A percentile compares a stretch with the other conserved stretches of the same genome.
These are phyloP conservation scores for Corythoichthys haematopterus DNA, from an alignment of 2,113 vertebrate genomes.

Conservation along the genomic window DNA sequence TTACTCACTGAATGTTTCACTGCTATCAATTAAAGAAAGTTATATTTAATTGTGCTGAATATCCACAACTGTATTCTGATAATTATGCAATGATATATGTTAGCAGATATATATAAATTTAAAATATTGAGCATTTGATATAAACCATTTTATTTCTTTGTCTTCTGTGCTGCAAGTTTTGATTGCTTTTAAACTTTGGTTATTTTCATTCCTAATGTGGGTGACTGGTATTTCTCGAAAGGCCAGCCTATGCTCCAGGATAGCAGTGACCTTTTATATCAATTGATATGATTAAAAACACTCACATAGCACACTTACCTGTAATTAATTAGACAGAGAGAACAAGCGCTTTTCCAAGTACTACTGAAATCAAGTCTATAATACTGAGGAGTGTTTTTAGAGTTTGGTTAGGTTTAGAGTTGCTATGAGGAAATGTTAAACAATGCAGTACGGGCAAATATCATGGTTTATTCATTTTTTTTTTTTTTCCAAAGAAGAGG, in stretches of 20 bases:
- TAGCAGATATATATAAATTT: too few relatives aligned
- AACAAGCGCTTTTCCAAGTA: slow-evolving; percentile 14
- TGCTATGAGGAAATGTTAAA: slow-evolving; percentile 1
- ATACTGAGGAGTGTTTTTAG: slow-evolving; percentile 1
- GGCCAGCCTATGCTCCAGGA: slow-evolving; percentile 17
- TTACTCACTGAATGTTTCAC: slow-evolving; percentile 61
- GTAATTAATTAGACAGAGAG: slow-evolving; percentile 26
- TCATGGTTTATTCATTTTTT: not conserved
- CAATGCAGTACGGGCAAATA: not conserved
- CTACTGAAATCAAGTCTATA: slow-evolving; percentile 27
- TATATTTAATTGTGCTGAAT: slow-evolving; percentile 50
- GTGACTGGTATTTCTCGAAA: slow-evolving; percentile 23
- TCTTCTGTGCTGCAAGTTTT: not conserved
- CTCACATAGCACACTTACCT: slow-evolving; percentile 20
- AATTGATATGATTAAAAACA: slow-evolving; percentile 38
- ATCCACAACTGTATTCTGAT: slow-evolving; percentile 3
- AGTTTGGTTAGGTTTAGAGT: slow-evolving; percentile 1
- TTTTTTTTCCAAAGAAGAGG: not conserved
- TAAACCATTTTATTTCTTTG: not conserved
- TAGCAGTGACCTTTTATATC: slow-evolving; percentile 43
- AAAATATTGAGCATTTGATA: slow-evolving; percentile 1
- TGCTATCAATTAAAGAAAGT: slow-evolving; percentile 42
- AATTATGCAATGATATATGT: not conserved
- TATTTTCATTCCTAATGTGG: slow-evolving; percentile 11
- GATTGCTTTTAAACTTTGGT: slow-evolving; percentile 5